Percentiles rank a stretch among this genome's conserved stretches.
These are phyloP conservation scores for Perca schrenkii DNA, from an alignment of 2,113 vertebrate genomes.

Conservation along the genomic window DNA sequence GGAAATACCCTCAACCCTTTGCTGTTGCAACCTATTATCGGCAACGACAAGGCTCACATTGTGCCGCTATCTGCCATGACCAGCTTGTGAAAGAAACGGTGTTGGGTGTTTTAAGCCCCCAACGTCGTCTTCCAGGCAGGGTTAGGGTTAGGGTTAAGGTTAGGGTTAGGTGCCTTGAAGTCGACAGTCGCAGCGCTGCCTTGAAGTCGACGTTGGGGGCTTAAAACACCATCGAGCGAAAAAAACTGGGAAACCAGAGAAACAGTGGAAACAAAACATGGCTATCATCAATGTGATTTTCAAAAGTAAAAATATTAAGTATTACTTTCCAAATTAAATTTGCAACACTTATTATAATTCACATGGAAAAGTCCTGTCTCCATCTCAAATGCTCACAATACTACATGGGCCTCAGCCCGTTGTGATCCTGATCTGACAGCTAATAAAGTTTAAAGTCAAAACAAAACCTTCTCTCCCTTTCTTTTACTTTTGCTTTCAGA, in stretches of 20 bases:
- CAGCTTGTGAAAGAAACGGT: conserved; percentile 28
- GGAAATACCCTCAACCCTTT: conserved; percentile 23
- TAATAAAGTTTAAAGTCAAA: conserved; percentile 19
- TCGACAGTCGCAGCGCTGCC: no score
- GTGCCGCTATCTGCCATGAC: not conserved
- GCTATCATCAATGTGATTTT: not conserved
- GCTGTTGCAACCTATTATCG: not conserved
- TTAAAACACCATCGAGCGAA: not conserved
- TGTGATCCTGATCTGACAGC: no score
- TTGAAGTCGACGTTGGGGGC: no score
- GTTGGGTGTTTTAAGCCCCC: no score
- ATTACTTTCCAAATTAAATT: not conserved
- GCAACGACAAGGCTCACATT: not conserved
- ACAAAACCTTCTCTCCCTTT: not conserved
- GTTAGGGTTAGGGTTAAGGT: no score
- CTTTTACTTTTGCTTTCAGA: not conserved
- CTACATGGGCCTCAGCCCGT: not conserved
- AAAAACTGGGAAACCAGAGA: not conserved
- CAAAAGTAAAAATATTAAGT: not conserved
- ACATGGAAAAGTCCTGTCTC: not conserved
- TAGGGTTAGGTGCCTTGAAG: no score
- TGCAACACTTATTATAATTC: not conserved
- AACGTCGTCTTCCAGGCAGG: no score
- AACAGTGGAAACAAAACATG: not conserved
- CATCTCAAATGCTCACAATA: no score